phyloP scores from a whole-genome alignment of 2,113 vertebrate species.

The Rhea pennata region DNA sequence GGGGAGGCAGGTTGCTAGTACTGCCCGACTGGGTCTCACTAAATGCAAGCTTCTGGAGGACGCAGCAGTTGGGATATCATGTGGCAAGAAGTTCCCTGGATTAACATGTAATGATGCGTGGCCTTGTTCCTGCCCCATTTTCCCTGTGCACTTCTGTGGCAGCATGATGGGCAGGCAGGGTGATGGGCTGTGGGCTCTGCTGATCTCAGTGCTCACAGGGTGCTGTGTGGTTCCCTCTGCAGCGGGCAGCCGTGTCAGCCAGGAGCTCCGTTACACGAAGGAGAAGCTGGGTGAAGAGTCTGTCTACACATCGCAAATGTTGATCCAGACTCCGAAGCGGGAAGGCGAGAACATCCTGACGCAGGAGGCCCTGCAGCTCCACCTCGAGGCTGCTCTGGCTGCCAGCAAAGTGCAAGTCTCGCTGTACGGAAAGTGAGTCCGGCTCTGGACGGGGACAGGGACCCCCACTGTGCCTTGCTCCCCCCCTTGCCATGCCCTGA shows the following conservation, averaged over 20 bases:
- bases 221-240: not conserved
- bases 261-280: slow-evolving; percentile 94
- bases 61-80: not conserved
- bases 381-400: slow-evolving; percentile 91
- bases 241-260: slow-evolving; percentile 96
- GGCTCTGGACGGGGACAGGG: not conserved
- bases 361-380: slow-evolving; percentile 90
- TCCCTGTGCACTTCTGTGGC: not conserved
- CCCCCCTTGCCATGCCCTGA: not conserved
- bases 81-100: not conserved
- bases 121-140: not conserved
- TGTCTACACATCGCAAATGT: slow-evolving; percentile 93
- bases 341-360: slow-evolving; percentile 92
- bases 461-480: rapidly evolving
- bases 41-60: not conserved
- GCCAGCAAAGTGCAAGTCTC: slow-evolving; percentile 98
- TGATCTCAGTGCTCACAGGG: not conserved
- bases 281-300: slow-evolving; percentile 97
- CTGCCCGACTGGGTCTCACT: not conserved
- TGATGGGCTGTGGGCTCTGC: not conserved
- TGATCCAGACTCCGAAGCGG: slow-evolving; percentile 94
- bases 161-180: not conserved
- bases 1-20: not conserved
- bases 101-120: rapidly evolving
- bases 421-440: slow-evolving; percentile 96